Evolutionary conservation across 2,888 invertebrate species (phyloP), one percentile per base, ranked within the genome.

Genomic region (Embidobia sp.): DNA sequence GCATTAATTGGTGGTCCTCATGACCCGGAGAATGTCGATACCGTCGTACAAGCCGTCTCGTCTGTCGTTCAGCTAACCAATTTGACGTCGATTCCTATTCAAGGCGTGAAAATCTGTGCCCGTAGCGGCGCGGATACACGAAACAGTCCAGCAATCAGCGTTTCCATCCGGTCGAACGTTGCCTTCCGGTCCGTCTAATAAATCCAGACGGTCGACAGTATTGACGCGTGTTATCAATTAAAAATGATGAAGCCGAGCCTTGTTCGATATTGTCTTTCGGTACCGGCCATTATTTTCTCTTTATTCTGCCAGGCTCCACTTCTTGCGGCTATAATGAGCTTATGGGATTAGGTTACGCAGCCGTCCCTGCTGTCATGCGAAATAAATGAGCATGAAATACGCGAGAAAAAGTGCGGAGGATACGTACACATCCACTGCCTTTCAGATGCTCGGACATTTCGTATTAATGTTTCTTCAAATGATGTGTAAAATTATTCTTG

Each of bases 171-270:
- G 79, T 75, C 64, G 66, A 33, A 27, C 55, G n/a, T 78, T 59
- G 70, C 63, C 76, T 78, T 78, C 64, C 77, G 66, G 67, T 27
- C 75, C 13, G 61, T 57, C 66, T 83, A 85, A 87, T 86, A 83
- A 87, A 87, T 85, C 86, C 83, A 63, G 75, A 76, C 69, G 49
- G 84, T 84, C 84, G 85, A 85, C 83, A 79, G 82, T 85, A 85
- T 86, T 85, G 85, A 83, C 85, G 84, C 83, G 81, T 83, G 85
- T 85, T 85, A 87, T 86, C 87, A 87, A 87, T 88, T 87, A 87
- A 87, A 87, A 87, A 87, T 85, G 85, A 87, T 81, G 86, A 86
- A 86, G 85, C 83, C 82, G 78, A 80, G 80, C 80, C 66, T 48
- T 31, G 42, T 37, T 53, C 13, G 11, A 53, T 67, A 59, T 75